Base-by-base conservation (phyloP, 2,113 vertebrate genomes). In the Forbesichthys papilliferus region DNA sequence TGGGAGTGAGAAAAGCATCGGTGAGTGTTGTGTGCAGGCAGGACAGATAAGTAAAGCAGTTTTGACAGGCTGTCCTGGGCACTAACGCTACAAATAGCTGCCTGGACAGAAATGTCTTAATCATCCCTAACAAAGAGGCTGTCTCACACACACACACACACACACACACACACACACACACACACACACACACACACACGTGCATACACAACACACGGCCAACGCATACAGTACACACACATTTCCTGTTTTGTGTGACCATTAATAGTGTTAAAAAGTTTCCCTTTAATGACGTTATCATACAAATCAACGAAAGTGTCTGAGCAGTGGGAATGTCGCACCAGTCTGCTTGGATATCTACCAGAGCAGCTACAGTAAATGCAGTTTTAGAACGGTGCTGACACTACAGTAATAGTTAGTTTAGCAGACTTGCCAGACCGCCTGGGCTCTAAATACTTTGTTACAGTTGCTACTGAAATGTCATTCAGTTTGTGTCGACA, bases 51-150 rank as follows among this genome's bases (percentile, higher is more conserved):
- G 69, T 68, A 84, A 91, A 91, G 52, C 77, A 84, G 84, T 88
- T 88, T 87, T 90, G 91, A 91, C 91, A 90, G 71, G 77, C 89
- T 84, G 87, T 89, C 87, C 72, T 56, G 60, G 73, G 51, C 77
- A 75, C 77, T 87, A 68, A 87, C 69, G 68, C 84, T 77, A 78
- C 84, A 89, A 89, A 88, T 84, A 80, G 84, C 84, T 86, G 83
- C 82, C 74, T 83, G 75, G 78, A 90, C 82, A 75, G 74, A 79
- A 89, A 91, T 85, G 74, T 90, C 89, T 88, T 91, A 84, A 92
- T 90, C 81, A 84, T 85, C 69, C 73, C 69, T 71, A 86, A 90
- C 75, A 89, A 88, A 82, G 74, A 73, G 68, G 73, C 74, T 83
- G 84, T 89, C 49, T 12, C 6, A 3, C 49, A 52, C 49, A 52